Conservation (phyloP, 2,888 invertebrate species). For the Diploptera punctata region DNA sequence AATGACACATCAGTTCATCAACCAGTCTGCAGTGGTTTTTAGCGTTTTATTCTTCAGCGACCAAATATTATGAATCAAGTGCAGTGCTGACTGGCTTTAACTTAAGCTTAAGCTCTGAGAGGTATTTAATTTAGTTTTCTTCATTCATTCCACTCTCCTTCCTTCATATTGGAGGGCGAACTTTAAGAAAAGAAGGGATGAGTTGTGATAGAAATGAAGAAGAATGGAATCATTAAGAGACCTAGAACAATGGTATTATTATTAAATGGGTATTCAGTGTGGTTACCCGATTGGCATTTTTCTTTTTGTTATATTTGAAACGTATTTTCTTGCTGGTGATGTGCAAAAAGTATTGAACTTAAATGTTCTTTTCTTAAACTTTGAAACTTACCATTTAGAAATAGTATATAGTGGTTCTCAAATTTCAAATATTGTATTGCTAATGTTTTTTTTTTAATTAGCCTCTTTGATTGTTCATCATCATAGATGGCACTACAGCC, state of each 20-base stretch:
- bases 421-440: too few relatives aligned
- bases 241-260: conserved; percentile 36
- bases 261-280: background rate
- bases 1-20: conserved; percentile 26
- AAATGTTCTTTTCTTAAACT: too few relatives aligned
- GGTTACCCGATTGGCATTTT: background rate
- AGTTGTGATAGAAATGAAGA: conserved; percentile 4
- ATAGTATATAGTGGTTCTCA: too few relatives aligned
- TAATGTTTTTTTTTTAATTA: too few relatives aligned
- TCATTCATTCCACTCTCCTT: conserved; percentile 11
- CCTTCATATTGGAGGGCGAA: background rate
- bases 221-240: conserved; percentile 33
- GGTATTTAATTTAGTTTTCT: conserved; percentile 35
- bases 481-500: too few relatives aligned
- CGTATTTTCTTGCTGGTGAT: background rate
- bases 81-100: conserved; percentile 28
- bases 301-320: background rate
- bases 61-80: conserved; percentile 40
- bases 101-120: conserved; percentile 24
- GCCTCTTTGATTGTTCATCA: too few relatives aligned
- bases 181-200: background rate
- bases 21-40: background rate
- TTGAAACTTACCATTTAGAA: too few relatives aligned
- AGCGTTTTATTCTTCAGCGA: conserved; percentile 12
- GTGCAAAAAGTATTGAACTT: too few relatives aligned